Percentiles rank a stretch among this genome's conserved stretches.
Conservation (phyloP, 2,797 vertebrate species). For the Chloroceryle amazona region DNA sequence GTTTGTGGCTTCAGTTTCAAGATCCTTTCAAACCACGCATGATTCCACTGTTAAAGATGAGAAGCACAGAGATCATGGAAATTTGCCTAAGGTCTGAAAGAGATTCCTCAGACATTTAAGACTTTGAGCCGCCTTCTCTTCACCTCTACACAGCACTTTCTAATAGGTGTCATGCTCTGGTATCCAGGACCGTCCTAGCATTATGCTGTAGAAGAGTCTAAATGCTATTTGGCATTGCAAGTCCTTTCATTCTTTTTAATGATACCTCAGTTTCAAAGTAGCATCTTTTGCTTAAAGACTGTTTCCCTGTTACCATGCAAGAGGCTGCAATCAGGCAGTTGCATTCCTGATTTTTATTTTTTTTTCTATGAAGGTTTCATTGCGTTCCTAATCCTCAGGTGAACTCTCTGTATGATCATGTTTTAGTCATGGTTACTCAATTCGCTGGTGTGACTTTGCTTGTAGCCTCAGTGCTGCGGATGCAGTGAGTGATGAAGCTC, state of each 20-base stretch:
- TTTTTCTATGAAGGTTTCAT: neutral
- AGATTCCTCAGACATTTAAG: neutral
- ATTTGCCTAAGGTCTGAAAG: neutral
- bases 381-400: constrained; percentile 27
- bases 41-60: neutral
- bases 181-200: neutral
- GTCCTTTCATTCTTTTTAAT: constrained; percentile 6
- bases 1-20: neutral
- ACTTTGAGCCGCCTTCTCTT: neutral
- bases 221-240: neutral
- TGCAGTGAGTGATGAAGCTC: constrained; percentile 20
- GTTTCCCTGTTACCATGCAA: neutral
- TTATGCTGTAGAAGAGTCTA: neutral
- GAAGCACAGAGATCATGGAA: neutral
- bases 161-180: neutral
- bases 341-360: neutral
- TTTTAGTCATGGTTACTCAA: constrained; percentile 29
- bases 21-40: neutral
- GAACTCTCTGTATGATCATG: neutral
- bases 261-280: constrained; percentile 19
- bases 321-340: constrained; percentile 11
- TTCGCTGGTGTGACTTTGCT: neutral
- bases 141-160: neutral
- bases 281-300: neutral
- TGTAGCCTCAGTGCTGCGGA: neutral